A percentile compares a stretch with the other conserved stretches of the same genome.
phyloP scores from a whole-genome alignment of 2,797 vertebrate genomes.

The Anguilla marmorata region DNA sequence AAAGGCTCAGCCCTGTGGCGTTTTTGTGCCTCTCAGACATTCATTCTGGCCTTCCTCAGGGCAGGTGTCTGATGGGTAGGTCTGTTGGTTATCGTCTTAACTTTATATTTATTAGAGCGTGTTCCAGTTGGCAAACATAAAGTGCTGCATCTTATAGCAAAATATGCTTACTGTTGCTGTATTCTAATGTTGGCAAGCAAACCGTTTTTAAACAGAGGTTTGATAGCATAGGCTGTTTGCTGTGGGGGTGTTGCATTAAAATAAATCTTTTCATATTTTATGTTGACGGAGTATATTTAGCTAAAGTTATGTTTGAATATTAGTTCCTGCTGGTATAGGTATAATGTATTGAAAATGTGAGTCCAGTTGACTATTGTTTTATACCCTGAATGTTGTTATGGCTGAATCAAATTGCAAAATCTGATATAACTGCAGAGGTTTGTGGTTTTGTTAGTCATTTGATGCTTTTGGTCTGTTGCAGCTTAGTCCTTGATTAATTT shows the following conservation, averaged over 20 bases:
- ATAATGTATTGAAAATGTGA: not conserved
- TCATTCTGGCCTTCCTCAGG: no score
- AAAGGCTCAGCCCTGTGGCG: no score
- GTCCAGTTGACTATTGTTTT: not conserved
- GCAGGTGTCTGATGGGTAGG: not conserved
- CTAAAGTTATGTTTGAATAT: not conserved
- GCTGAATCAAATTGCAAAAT: not conserved
- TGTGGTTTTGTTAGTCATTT: not conserved
- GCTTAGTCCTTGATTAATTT: conserved; percentile 1
- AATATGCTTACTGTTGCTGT: not conserved
- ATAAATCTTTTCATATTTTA: not conserved
- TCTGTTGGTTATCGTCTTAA: not conserved
- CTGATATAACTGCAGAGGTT: not conserved
- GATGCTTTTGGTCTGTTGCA: not conserved
- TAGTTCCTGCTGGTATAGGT: conserved; percentile 9
- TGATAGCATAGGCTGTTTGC: not conserved
- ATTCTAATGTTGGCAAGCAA: not conserved
- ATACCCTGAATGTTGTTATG: not conserved
- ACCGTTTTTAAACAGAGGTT: not conserved
- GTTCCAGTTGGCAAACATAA: not conserved
- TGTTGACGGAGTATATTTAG: not conserved
- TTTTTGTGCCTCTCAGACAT: no score
- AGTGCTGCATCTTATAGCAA: not conserved
- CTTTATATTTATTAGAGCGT: not conserved
- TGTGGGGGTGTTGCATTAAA: not conserved